These are phyloP conservation scores for Eclectus roratus DNA, from an alignment of 2,113 vertebrate species.

Conservation along the genomic window DNA sequence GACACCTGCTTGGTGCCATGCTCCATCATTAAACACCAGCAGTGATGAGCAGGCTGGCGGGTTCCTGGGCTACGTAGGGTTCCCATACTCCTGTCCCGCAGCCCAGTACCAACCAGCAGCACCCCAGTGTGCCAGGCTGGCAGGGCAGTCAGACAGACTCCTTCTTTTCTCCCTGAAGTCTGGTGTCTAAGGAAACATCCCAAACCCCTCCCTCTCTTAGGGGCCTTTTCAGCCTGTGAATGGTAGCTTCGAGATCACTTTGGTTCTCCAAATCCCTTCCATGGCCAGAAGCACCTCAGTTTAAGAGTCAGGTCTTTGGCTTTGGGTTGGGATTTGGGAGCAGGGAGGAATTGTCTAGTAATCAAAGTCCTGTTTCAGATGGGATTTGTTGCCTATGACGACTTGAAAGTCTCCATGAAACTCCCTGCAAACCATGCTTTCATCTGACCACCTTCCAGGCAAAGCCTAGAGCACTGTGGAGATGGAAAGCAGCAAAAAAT, in stretches of 20 bases:
- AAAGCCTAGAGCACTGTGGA: constrained; percentile 1
- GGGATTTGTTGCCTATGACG: neutral
- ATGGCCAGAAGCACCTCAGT: neutral
- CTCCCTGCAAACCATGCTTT: neutral
- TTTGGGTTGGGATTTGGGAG: neutral
- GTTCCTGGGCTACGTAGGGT: neutral
- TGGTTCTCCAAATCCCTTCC: neutral
- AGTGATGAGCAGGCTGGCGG: neutral
- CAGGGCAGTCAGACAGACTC: neutral
- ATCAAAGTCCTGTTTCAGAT: neutral
- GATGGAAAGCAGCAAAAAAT: constrained; percentile 32
- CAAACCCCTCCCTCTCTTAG: accelerated
- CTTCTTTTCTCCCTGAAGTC: neutral
- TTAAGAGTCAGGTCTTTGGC: neutral
- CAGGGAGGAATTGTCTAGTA: neutral
- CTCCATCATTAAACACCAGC: neutral
- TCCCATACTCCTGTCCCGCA: neutral
- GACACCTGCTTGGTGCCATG: neutral
- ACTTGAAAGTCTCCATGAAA: neutral
- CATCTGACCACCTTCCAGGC: neutral
- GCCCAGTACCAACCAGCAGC: neutral
- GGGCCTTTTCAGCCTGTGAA: neutral
- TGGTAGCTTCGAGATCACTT: neutral
- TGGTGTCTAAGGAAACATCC: neutral
- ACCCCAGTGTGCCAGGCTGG: neutral